Base-by-base conservation (phyloP, 2,888 invertebrate genomes). In the Helicoverpa assulta region DNA sequence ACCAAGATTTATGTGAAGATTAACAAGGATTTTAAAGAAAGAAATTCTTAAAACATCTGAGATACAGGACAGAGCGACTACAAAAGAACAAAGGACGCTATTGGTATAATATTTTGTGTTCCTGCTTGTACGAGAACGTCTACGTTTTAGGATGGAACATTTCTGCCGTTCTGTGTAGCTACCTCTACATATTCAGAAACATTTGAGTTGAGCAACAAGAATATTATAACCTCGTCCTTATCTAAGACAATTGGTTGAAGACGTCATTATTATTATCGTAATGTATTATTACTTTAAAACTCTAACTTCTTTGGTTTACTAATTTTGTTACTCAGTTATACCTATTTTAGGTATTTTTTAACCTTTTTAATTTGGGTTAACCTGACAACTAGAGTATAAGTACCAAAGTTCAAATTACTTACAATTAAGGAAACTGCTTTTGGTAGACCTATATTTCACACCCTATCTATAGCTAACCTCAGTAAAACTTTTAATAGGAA, bases 41-140 rank as follows among this genome's bases (percentile, higher is more conserved):
- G 70, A 72, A 56, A 67, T 76, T 70, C 69, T 54, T 26, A 63
- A 76, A 76, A 73, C 63, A 62, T 70, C 70, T 67, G 65, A 69
- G 74, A 73, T 59, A 71, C 65, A 66, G 66, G 70, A 72, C 67
- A 57, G 58, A 58, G 61, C 65, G 69, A 67, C 29, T 67, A 81
- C 71, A 81, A 79, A 76, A 82, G 81, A 82, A 80, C 82, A 82
- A 82, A 82, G 67, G 56, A 76, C 50, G 69, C 69, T 60, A 75
- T 79, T 58, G 73, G 70, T 69, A 73, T 76, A 70, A 67, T 63
- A 73, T 82, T 59, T 74, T 71, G 80, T 67, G 67, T 43, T 76
- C 56, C 37, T 70, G 43, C 18, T 54, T 51, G 59, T 54, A 68
- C 66, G 57, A 67, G 67, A 74, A 52, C 54, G 59, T 65, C 53